These are phyloP conservation scores for Uria aalge DNA, from an alignment of 2,113 vertebrate species.

Conservation along the genomic window DNA sequence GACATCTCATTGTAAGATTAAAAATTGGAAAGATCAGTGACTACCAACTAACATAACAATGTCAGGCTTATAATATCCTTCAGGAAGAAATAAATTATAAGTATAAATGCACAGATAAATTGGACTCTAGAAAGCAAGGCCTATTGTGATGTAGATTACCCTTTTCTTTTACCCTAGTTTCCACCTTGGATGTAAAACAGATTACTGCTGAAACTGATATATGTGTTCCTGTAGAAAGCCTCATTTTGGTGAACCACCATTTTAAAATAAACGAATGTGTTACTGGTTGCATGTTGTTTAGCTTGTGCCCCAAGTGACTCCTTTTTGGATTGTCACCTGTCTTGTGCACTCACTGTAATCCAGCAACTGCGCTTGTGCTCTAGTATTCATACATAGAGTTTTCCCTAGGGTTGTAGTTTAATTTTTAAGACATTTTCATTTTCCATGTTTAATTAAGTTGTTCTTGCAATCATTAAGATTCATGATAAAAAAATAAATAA, in stretches of 20 bases:
- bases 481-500: background rate
- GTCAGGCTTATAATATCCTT: background rate
- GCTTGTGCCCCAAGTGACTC: background rate
- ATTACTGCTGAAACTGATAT: background rate
- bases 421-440: background rate
- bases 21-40: background rate
- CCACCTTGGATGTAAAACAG: background rate
- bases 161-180: background rate
- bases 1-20: background rate
- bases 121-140: background rate
- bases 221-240: background rate
- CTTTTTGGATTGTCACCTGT: background rate
- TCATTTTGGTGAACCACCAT: background rate
- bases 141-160: background rate
- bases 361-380: background rate
- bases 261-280: background rate
- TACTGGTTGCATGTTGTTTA: background rate
- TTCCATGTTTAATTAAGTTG: background rate
- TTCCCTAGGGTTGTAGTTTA: background rate
- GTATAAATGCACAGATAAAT: rapidly evolving
- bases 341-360: background rate
- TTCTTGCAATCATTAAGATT: background rate
- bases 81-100: background rate
- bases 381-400: background rate
- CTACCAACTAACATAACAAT: background rate